phyloP scores from a whole-genome alignment of 2,888 invertebrate species.

The Drosophila phalerata region DNA sequence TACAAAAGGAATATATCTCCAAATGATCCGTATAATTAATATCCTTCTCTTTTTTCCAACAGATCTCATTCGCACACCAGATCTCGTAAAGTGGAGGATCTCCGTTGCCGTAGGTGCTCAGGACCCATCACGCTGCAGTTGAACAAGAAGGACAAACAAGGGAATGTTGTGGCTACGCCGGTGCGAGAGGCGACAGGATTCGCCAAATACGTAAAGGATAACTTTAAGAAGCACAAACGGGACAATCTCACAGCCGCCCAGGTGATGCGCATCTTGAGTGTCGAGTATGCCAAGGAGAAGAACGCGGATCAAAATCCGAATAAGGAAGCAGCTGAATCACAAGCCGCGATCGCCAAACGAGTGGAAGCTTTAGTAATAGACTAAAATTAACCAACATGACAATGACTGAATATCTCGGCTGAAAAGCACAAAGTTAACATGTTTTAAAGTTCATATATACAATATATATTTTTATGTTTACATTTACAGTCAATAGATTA shows the following conservation, averaged over 20 bases:
- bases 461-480: constrained; percentile 1
- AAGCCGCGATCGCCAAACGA: constrained; percentile 23
- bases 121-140: constrained; percentile 82
- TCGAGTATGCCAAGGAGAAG: constrained; percentile 77
- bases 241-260: constrained; percentile 82
- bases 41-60: neutral
- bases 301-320: constrained; percentile 4
- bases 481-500: neutral
- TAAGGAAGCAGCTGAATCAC: neutral
- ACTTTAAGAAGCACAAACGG: constrained; percentile 81
- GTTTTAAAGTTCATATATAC: neutral
- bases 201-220: constrained; percentile 85
- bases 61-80: constrained; percentile 85
- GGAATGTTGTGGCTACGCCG: constrained; percentile 80
- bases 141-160: constrained; percentile 84
- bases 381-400: neutral
- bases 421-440: constrained; percentile 7
- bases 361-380: constrained; percentile 37
- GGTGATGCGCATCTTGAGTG: constrained; percentile 84
- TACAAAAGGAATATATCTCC: too few relatives aligned
- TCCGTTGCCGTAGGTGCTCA: constrained; percentile 83
- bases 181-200: constrained; percentile 83
- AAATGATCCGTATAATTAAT: neutral
- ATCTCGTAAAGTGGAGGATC: constrained; percentile 84
- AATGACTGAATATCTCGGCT: constrained; percentile 5